Evolutionary conservation across 2,888 invertebrate species (phyloP), one percentile per base, ranked within the genome.

Genomic region (Rhogogaster chlorosoma): DNA sequence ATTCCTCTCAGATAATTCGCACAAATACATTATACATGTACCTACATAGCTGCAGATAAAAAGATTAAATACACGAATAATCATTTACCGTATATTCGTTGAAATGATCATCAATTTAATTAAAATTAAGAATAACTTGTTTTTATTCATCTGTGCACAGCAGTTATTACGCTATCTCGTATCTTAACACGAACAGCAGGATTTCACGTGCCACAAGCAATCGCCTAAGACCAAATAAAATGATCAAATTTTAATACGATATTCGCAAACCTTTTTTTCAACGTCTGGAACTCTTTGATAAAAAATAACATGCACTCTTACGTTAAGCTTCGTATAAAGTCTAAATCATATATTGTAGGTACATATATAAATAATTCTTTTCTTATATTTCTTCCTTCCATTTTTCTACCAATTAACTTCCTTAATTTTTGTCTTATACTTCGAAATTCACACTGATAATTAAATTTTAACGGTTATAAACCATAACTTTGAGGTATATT

Each of bases 1-100:
- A 73, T 73, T 73, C 73, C 73, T 22, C 42, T 73, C 42, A 42
- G 10, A 73, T 67, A 73, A 73, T 42, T 73, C 22, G 73, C 45
- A 15, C 15, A 45, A 15, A 45, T 45, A 15, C 45, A 45, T 45
- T 15, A 45, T 45, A 45, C 12, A n/a, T n/a, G 12, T 45, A 45
- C 45, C 45, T 10, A 42, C 12, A 10, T n/a, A n/a, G n/a, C n/a
- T 12, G 42, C 10, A 42, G 42, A 42, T 12, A 42, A 45, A 45
- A 45, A 45, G 45, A 45, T 45, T 45, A n/a, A 53, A 26, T 61
- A 61, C 12, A 61, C 26, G 61, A 61, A 70, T 70, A 70, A 18
- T 36, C 36, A 70, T 32, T n/a, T 18, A 70, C 32, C 32, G 29
- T 18, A 32, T 1, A 36, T 70, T 38, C 36, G 32, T 36, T 70